Evolutionary conservation across 2,797 vertebrate species (phyloP), one percentile per base, ranked within the genome.

Genomic region (Siniperca obscura): DNA sequence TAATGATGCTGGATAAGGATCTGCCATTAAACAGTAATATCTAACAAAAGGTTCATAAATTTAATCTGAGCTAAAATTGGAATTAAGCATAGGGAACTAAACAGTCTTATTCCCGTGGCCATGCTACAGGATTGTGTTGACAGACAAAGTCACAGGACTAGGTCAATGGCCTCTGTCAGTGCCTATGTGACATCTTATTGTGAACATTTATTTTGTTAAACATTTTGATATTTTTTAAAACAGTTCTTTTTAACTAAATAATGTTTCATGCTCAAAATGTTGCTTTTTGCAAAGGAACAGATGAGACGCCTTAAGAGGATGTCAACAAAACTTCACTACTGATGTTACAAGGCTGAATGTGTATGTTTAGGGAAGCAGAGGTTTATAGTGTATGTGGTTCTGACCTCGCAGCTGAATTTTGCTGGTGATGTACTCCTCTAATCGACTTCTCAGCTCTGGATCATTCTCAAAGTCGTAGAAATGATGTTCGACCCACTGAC

Each of bases 401-500:
- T 12, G 65, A 98, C 98, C 98, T 97, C 96, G 86, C 52, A 96
- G 94, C 80, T 96, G 96, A 68, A 95, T 96, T 81, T 97, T 97
- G 91, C 95, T 94, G 92, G 96, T 97, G 95, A 99, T 98, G 92
- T 98, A 99, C 0, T 95, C 96, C 94, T 99, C 98, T 84, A 99
- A 78, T 87, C 93, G 96, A 89, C 95, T 96, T 11, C 98, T 96
- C 83, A 99, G 93, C 86, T 98, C 97, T 4, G 94, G 93, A 74
- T 99, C 98, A 85, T 98, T 97, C 90, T 99, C 98, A 90, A 98
- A 99, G 93, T 99, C 98, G 48, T 99, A 99, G 93, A 98, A 99
- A 90, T 99, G 98, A 92, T 99, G 98, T 86, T 99, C 98, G 61
- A 99, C 98, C 98, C 98, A 99, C 93, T 99, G 98, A 36, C 98